phyloP scores from a whole-genome alignment of 1,140 invertebrate species.

The Bombus pyrosoma region DNA sequence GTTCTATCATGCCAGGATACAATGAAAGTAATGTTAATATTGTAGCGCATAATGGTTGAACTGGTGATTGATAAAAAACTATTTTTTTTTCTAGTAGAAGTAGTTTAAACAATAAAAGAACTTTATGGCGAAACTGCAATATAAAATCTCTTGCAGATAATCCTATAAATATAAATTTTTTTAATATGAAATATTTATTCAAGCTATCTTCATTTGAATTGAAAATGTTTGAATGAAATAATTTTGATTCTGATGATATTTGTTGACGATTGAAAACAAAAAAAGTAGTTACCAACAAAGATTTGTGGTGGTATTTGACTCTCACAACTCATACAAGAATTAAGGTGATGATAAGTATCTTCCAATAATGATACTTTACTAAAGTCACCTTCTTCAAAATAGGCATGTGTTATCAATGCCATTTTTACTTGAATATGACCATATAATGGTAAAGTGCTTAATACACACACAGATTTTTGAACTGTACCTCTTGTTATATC shows the following conservation, averaged over 20 bases:
- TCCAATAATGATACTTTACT: slow-evolving; percentile 94
- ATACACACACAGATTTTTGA: slow-evolving; percentile 96
- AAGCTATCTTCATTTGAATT: background rate
- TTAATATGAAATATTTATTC: background rate
- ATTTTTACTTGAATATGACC: slow-evolving; percentile 97
- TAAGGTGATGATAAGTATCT: slow-evolving; percentile 96
- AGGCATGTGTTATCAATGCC: slow-evolving; percentile 97
- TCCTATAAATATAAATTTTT: slow-evolving; percentile 83
- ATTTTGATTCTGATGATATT: too few species aligned
- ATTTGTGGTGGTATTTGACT: slow-evolving; percentile 88
- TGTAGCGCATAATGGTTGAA: slow-evolving; percentile 92
- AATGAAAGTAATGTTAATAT: slow-evolving; percentile 95
- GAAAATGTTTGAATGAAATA: background rate
- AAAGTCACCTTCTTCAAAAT: slow-evolving; percentile 97
- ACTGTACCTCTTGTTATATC: slow-evolving; percentile 98
- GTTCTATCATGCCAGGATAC: slow-evolving; percentile 94
- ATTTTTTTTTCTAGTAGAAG: slow-evolving; percentile 94
- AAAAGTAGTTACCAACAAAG: slow-evolving; percentile 87
- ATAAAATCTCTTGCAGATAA: slow-evolving; percentile 92
- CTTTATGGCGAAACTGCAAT: slow-evolving; percentile 95
- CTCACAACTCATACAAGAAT: slow-evolving; percentile 89
- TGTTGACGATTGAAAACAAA: too few species aligned
- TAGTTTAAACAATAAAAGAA: slow-evolving; percentile 96
- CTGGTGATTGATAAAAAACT: slow-evolving; percentile 96
- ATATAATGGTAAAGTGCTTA: slow-evolving; percentile 94